Evolutionary conservation across 2,113 vertebrate species (phyloP).

Genomic region (Maccullochella peelii): DNA sequence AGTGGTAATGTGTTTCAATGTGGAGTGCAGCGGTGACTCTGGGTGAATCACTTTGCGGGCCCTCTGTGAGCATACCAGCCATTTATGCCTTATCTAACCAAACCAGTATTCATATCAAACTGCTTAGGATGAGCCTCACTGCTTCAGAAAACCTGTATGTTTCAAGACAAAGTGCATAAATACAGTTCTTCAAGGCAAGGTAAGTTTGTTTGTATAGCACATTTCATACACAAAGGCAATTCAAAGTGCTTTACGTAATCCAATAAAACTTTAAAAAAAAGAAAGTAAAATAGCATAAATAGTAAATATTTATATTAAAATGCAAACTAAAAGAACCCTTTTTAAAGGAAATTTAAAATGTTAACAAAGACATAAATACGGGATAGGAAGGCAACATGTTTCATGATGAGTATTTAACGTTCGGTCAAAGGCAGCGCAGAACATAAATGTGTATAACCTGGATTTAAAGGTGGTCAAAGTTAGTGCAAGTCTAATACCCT

Average conservation of each 20-base stretch:
- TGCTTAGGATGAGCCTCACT: not conserved
- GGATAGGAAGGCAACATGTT: too few relatives aligned
- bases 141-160: not conserved
- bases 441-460: too few relatives aligned
- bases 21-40: constrained; percentile 19
- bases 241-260: not conserved
- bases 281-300: not conserved
- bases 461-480: not conserved
- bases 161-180: not conserved
- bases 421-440: too few relatives aligned
- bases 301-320: not conserved
- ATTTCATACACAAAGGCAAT: not conserved
- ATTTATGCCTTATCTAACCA: constrained; percentile 19
- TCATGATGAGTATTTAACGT: too few relatives aligned
- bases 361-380: too few relatives aligned
- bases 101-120: constrained; percentile 18
- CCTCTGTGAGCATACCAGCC: not conserved
- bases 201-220: not conserved
- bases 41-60: constrained; percentile 28
- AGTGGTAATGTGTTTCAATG: constrained; percentile 26
- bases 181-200: not conserved
- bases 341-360: too few relatives aligned
- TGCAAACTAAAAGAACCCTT: not conserved
- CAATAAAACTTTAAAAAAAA: not conserved
- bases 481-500: not conserved